A percentile compares a stretch with the other conserved stretches of the same genome.
Evolutionary conservation across 92 coral and sea anemone genomes (phyloP).

Genomic region (Diadumene lineata): DNA sequence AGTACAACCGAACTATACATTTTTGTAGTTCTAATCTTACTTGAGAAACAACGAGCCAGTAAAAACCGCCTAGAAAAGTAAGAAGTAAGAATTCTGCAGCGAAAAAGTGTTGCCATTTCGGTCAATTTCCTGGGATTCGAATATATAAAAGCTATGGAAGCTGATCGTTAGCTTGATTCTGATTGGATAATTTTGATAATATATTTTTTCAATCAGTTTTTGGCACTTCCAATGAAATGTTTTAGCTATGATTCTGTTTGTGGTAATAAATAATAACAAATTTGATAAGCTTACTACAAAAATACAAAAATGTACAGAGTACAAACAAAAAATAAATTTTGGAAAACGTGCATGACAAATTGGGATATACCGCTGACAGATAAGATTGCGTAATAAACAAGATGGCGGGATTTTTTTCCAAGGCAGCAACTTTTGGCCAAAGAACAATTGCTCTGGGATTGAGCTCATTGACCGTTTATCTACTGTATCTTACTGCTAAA

Average conservation of each 20-base stretch:
- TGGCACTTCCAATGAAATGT: no score
- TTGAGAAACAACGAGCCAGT: slow-evolving; percentile 46
- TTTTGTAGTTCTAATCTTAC: slow-evolving; percentile 34
- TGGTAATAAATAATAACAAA: no score
- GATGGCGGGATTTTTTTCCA: slow-evolving; percentile 39
- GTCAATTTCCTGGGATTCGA: slow-evolving; percentile 7
- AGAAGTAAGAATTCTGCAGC: slow-evolving; percentile 24
- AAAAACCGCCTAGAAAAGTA: slow-evolving; percentile 30
- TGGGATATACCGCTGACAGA: not conserved
- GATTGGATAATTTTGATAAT: slow-evolving; percentile 23
- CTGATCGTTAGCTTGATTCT: slow-evolving; percentile 1
- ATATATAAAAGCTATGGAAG: not conserved
- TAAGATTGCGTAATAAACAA: not conserved
- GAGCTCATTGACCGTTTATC: slow-evolving; percentile 31
- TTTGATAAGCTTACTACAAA: not conserved
- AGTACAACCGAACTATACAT: not conserved
- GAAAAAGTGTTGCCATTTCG: slow-evolving; percentile 65
- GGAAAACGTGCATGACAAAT: not conserved
- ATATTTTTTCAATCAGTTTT: no score
- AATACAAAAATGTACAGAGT: not conserved
- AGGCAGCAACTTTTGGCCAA: slow-evolving; percentile 57
- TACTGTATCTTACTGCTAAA: slow-evolving; percentile 41
- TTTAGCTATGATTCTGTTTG: no score
- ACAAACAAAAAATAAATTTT: not conserved
- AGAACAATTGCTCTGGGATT: slow-evolving; percentile 55